Evolutionary conservation across 1,140 invertebrate species (phyloP).

Genomic region (Zaprionus kolodkinae): DNA sequence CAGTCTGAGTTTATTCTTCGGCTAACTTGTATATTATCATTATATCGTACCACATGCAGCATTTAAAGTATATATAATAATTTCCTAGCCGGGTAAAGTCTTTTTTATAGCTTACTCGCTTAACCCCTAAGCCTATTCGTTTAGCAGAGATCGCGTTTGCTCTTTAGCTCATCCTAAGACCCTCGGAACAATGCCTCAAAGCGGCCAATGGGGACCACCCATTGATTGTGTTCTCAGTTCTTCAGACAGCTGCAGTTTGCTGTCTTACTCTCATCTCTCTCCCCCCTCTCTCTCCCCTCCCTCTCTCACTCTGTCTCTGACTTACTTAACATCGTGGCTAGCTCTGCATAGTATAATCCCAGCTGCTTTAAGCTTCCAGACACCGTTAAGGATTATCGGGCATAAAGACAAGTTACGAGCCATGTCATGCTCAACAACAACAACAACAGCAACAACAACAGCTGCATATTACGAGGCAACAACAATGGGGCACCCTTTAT

Average conservation of each 20-base stretch:
- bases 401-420: conserved; percentile 55
- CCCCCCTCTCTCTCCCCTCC: not conserved
- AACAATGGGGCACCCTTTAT: conserved; percentile 57
- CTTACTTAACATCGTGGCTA: conserved; percentile 5
- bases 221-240: not conserved
- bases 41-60: too few species aligned
- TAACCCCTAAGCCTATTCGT: not conserved
- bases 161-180: not conserved
- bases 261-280: not conserved
- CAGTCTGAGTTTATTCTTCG: not conserved
- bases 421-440: conserved; percentile 47
- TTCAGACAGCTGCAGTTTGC: conserved; percentile 9
- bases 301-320: not conserved
- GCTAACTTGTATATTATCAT: too few species aligned
- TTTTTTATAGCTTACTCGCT: not conserved
- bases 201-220: conserved; percentile 2
- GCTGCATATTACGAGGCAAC: conserved; percentile 13
- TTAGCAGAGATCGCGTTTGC: not conserved
- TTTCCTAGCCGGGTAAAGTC: too few species aligned
- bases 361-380: conserved; percentile 49
- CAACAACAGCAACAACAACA: conserved; percentile 16
- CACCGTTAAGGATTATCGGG: conserved; percentile 59
- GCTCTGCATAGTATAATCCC: conserved; percentile 26
- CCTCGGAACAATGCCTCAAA: not conserved
- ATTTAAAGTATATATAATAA: too few species aligned